Evolutionary conservation across 2,113 vertebrate species (phyloP).

Genomic region (Scortum barcoo): DNA sequence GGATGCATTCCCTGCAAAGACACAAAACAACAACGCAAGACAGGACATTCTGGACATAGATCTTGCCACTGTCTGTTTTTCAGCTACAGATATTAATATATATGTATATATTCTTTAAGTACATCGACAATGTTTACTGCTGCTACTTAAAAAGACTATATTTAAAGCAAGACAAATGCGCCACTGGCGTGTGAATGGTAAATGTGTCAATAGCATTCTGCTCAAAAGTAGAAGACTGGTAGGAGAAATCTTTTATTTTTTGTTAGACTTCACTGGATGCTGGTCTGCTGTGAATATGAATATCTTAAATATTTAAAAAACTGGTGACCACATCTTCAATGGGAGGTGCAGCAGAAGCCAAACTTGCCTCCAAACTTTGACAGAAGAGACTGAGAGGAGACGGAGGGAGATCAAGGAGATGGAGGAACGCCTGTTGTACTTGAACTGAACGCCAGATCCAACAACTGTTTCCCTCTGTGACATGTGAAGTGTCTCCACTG

Average conservation of each 20-base stretch:
- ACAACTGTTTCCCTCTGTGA: constrained; percentile 58
- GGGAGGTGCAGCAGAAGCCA: constrained; percentile 23
- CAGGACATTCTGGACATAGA: constrained; percentile 40
- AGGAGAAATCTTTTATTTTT: constrained; percentile 48
- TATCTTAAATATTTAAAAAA: constrained; percentile 38
- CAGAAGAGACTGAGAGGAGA: constrained; percentile 20
- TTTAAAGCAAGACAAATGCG: constrained; percentile 70
- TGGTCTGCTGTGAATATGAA: constrained; percentile 69
- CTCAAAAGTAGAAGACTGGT: constrained; percentile 24
- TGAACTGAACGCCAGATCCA: constrained; percentile 58
- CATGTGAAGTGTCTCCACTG: constrained; percentile 50
- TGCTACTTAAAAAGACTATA: constrained; percentile 75
- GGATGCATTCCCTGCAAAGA: constrained; percentile 91
- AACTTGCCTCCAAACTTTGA: background rate
- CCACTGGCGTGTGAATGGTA: constrained; percentile 67
- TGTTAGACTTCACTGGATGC: constrained; percentile 74
- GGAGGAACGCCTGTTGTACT: constrained; percentile 40
- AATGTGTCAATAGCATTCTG: constrained; percentile 46
- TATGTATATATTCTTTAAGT: constrained; percentile 61
- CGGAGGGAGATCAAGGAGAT: background rate
- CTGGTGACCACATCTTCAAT: constrained; percentile 35
- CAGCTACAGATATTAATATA: constrained; percentile 71
- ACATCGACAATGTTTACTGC: constrained; percentile 77
- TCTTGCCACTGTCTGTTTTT: constrained; percentile 62
- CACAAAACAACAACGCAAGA: constrained; percentile 62